These are phyloP conservation scores for Morpho deidamia DNA, from an alignment of 2,888 invertebrate species.

Conservation along the genomic window DNA sequence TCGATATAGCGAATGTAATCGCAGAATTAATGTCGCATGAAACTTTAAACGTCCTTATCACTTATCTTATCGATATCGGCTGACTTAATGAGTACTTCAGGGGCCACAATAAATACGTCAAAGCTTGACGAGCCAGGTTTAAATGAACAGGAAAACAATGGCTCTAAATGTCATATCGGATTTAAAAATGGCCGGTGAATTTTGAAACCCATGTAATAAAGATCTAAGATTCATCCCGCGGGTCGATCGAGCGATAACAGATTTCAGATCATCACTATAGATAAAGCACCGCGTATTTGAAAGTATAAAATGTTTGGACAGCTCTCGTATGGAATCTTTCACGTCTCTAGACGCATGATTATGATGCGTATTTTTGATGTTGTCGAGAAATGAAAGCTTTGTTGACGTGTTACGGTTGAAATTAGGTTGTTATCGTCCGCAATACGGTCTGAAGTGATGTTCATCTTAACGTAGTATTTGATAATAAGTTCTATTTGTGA, in stretches of 20 bases:
- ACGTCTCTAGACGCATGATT: constrained; percentile 65
- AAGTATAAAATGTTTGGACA: constrained; percentile 78
- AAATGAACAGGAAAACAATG: constrained; percentile 59
- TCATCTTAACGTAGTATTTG: constrained; percentile 24
- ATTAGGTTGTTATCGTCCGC: constrained; percentile 27
- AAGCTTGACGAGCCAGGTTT: constrained; percentile 47
- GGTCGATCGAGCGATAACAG: constrained; percentile 63
- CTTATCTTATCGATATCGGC: constrained; percentile 54
- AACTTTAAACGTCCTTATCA: constrained; percentile 28
- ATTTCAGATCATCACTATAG: constrained; percentile 72
- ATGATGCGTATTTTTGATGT: constrained; percentile 47
- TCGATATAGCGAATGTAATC: constrained; percentile 18
- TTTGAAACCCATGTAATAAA: constrained; percentile 67
- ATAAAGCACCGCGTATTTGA: constrained; percentile 69
- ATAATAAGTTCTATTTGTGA: constrained; percentile 36
- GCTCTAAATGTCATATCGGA: constrained; percentile 68
- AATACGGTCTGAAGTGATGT: constrained; percentile 32
- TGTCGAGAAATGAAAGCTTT: constrained; percentile 33
- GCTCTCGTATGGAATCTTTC: constrained; percentile 73
- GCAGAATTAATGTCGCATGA: constrained; percentile 26
- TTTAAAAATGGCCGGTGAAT: constrained; percentile 38
- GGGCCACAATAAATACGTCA: constrained; percentile 70
- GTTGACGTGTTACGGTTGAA: constrained; percentile 31
- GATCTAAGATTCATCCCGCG: constrained; percentile 71
- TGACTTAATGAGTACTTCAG: constrained; percentile 41